Conservation (phyloP, 2,113 vertebrate genomes). For the Miniopterus natalensis region DNA sequence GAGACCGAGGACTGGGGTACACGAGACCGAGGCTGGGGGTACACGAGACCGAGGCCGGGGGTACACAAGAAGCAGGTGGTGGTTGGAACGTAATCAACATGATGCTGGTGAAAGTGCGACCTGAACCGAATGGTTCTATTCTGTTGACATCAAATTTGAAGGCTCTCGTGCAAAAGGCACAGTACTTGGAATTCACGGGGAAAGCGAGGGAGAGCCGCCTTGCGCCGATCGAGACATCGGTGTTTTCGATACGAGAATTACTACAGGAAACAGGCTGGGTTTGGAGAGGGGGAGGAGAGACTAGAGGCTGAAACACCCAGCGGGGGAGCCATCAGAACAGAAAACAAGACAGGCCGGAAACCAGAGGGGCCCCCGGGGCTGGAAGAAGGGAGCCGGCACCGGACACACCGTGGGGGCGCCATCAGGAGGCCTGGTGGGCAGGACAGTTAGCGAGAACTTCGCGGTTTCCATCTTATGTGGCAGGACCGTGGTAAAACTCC, state of each 20-base stretch:
- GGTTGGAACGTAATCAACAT: too few species aligned
- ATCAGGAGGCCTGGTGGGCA: not conserved
- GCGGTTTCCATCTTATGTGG: not conserved
- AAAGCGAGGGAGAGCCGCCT: not conserved
- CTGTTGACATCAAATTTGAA: too few species aligned
- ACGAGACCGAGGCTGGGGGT: too few species aligned
- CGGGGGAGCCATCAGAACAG: not conserved
- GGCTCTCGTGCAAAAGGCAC: too few species aligned
- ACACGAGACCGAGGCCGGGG: too few species aligned
- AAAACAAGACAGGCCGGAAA: not conserved
- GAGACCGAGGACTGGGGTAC: too few species aligned
- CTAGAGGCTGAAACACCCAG: not conserved
- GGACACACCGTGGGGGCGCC: not conserved
- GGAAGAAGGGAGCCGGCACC: not conserved
- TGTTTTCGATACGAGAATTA: not conserved
- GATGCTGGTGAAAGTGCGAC: too few species aligned
- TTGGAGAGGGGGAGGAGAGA: not conserved
- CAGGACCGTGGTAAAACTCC: not conserved
- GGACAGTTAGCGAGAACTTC: not conserved
- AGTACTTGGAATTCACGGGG: not conserved
- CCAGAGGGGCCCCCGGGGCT: not conserved
- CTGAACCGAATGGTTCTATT: too few species aligned
- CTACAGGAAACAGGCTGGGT: not conserved
- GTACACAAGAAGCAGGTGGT: too few species aligned
- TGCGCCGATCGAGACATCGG: not conserved